These are phyloP conservation scores for Vannuccia rotundouncinata DNA, from an alignment of 2,888 invertebrate species.

Conservation along the genomic window DNA sequence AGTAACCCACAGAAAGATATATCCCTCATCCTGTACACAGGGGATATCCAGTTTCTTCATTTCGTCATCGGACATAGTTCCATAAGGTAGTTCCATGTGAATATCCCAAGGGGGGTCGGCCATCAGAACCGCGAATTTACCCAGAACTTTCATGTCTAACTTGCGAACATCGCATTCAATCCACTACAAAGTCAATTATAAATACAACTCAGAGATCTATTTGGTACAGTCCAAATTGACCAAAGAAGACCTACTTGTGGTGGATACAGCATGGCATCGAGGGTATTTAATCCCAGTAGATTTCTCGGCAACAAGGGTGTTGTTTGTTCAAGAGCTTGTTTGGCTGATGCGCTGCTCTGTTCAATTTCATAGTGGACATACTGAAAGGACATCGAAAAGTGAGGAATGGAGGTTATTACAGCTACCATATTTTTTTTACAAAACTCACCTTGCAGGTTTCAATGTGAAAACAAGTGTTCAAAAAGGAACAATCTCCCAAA, in stretches of 20 bases:
- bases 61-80: slow-evolving; percentile 96
- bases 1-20: slow-evolving; percentile 95
- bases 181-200: slow-evolving; percentile 66
- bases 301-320: neutral
- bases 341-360: neutral
- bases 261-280: neutral
- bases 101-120: slow-evolving; percentile 95
- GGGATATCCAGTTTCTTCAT: slow-evolving; percentile 91
- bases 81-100: slow-evolving; percentile 96
- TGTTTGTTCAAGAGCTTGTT: neutral
- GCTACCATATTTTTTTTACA: neutral
- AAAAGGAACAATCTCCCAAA: slow-evolving; percentile 89
- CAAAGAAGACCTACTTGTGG: neutral
- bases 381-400: neutral
- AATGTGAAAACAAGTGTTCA: slow-evolving; percentile 98
- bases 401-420: neutral
- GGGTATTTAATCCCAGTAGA: neutral
- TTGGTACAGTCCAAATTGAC: neutral
- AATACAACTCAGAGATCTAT: neutral
- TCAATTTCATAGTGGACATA: slow-evolving; percentile 65
- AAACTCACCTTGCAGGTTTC: slow-evolving; percentile 76
- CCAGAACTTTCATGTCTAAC: slow-evolving; percentile 80
- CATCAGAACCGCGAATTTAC: slow-evolving; percentile 97
- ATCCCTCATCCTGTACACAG: slow-evolving; percentile 84
- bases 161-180: slow-evolving; percentile 89